These are phyloP conservation scores for Merodon equestris DNA, from an alignment of 2,888 invertebrate genomes.

Conservation along the genomic window DNA sequence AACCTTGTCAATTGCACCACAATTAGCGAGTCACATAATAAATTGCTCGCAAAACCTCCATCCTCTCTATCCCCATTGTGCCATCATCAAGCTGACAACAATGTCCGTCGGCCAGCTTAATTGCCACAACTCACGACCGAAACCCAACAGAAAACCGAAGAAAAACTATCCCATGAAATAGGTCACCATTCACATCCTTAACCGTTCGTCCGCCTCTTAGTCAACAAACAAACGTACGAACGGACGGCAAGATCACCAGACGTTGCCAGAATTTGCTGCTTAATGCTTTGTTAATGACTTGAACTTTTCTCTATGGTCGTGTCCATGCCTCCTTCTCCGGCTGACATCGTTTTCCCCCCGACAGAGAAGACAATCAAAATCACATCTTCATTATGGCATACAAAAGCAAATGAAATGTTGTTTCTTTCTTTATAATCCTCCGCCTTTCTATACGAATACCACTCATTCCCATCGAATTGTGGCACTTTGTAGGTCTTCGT, in stretches of 20 bases:
- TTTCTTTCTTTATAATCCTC: not conserved
- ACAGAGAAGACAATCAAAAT: conserved; percentile 20
- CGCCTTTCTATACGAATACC: not conserved
- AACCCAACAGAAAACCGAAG: not conserved
- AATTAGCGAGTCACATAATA: conserved; percentile 15
- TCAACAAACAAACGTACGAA: not conserved
- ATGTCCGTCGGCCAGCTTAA: conserved; percentile 48
- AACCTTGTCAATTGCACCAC: conserved; percentile 32
- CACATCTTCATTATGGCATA: conserved; percentile 38
- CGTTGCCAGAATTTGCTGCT: conserved; percentile 56
- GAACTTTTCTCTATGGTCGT: conserved; percentile 35
- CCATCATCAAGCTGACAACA: conserved; percentile 24
- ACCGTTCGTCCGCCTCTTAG: not conserved
- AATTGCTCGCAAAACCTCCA: too few species aligned
- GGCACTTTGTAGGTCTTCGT: too few species aligned
- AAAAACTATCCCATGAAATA: conserved; percentile 28
- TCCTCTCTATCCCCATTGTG: too few species aligned
- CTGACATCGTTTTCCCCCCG: not conserved
- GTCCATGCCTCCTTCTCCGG: not conserved
- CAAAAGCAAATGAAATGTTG: conserved; percentile 41
- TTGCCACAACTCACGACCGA: conserved; percentile 25
- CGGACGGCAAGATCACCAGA: conserved; percentile 54
- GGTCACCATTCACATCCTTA: conserved; percentile 16
- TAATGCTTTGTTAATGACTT: conserved; percentile 64
- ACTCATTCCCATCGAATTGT: not conserved